These are phyloP conservation scores for Brachyistius frenatus DNA, from an alignment of 2,113 vertebrate genomes.

Conservation along the genomic window DNA sequence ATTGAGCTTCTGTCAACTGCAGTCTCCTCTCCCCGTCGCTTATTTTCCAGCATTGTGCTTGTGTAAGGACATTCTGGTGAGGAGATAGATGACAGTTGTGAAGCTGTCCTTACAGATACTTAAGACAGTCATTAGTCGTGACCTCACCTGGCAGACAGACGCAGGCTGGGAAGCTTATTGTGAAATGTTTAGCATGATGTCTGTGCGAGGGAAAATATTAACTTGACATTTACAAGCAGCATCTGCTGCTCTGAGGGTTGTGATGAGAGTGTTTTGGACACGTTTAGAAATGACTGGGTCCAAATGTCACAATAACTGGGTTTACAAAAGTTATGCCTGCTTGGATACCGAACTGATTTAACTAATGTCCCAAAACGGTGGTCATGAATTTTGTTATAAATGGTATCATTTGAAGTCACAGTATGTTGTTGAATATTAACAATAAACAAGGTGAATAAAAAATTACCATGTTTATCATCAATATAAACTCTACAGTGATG, in stretches of 20 bases:
- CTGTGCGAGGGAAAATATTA: slow-evolving; percentile 48
- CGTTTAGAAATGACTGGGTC: slow-evolving; percentile 8
- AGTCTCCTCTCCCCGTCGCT: slow-evolving; percentile 50
- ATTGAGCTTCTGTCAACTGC: slow-evolving; percentile 69
- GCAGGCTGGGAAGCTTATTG: slow-evolving; percentile 2
- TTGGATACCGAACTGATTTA: slow-evolving; percentile 37
- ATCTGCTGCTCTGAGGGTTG: slow-evolving; percentile 26
- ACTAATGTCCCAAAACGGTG: slow-evolving; percentile 27
- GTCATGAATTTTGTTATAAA: neutral
- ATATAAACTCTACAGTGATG: too few relatives aligned
- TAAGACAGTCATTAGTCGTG: slow-evolving; percentile 48
- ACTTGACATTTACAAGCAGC: slow-evolving; percentile 46
- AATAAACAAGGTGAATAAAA: neutral
- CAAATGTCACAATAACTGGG: slow-evolving; percentile 40
- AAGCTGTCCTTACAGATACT: slow-evolving; percentile 49
- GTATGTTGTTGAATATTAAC: neutral
- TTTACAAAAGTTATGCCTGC: slow-evolving; percentile 26
- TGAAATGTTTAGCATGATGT: slow-evolving; percentile 25
- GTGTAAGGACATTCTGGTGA: slow-evolving; percentile 50
- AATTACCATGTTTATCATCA: too few relatives aligned
- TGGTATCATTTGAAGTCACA: neutral
- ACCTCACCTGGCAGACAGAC: slow-evolving; percentile 43
- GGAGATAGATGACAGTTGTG: slow-evolving; percentile 43
- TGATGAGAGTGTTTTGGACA: slow-evolving; percentile 34
- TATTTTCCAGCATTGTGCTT: slow-evolving; percentile 65